These are phyloP conservation scores for Nycteola revayana DNA, from an alignment of 2,888 invertebrate genomes.

Conservation along the genomic window DNA sequence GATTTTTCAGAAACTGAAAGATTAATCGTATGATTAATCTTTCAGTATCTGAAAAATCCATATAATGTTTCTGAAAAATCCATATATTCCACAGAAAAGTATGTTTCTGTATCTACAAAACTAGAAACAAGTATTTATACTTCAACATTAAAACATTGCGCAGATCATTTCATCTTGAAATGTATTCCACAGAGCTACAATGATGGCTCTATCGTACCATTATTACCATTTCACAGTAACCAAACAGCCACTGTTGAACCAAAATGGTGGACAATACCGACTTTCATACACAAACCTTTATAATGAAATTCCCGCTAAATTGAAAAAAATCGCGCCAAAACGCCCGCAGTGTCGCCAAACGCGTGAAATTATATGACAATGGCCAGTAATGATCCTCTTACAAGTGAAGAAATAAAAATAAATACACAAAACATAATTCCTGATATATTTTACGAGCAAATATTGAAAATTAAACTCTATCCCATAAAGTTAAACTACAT, in stretches of 20 bases:
- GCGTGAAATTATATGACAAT: conserved; percentile 79
- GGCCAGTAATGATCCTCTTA: conserved; percentile 70
- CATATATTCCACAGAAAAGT: no score
- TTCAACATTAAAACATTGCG: no score
- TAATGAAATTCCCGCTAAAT: conserved; percentile 62
- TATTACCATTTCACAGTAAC: conserved; percentile 40
- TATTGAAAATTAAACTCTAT: conserved; percentile 34
- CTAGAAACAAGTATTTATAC: no score
- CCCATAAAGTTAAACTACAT: not conserved
- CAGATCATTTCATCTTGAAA: no score
- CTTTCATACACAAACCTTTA: conserved; percentile 52
- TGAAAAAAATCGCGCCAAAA: conserved; percentile 63
- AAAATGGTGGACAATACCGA: conserved; percentile 44
- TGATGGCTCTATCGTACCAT: conserved; percentile 36
- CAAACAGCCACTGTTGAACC: conserved; percentile 41
- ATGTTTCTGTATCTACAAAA: no score
- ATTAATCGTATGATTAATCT: no score
- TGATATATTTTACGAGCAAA: conserved; percentile 29
- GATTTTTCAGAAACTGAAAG: no score
- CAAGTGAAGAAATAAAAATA: conserved; percentile 70
- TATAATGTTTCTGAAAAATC: no score
- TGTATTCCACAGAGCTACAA: conserved; percentile 12
- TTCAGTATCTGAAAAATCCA: no score
- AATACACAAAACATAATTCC: conserved; percentile 52
- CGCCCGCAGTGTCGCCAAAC: conserved; percentile 74